Base-by-base conservation (phyloP, 2,797 vertebrate genomes). In the Hypotaenidia okinawae region DNA sequence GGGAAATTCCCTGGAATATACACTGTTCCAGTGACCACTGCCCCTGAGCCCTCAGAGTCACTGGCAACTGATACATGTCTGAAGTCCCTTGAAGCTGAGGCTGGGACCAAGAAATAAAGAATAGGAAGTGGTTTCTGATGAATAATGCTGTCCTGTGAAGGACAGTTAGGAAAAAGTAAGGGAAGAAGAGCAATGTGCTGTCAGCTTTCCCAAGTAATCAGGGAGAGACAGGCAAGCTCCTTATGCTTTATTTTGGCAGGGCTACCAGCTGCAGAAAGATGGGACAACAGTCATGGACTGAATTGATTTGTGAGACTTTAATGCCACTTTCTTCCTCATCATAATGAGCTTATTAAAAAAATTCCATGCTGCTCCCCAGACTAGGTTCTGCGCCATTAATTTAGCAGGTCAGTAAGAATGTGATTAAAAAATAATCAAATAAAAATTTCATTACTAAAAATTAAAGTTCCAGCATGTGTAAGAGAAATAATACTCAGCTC, bases 351-450 rank as follows among this genome's bases (percentile, higher is more conserved):
- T 63, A 70, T 59, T 72, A 66, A 87, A 76, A 87, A 64, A 23
- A 5, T 41, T 49, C 27, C 35, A 0, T 69, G 35, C 22, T 67
- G 9, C 13, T 91, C 9, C 35, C 19, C 11, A 58, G 83, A 35
- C 33, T 81, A 77, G 39, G 61, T 85, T 87, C 68, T 63, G 17
- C 58, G 73, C 37, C 67, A 69, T 47, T 75, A 62, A 35, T 62
- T 58, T 55, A 91, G 27, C 41, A 88, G 37, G 18, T 68, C 39
- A 61, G 45, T 68, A 54, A 86, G 41, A 76, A 27, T 58, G 24
- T 58, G 62, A 81, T 90, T 64, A 82, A 73, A 95, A 90, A 76
- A 47, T 27, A 80, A 83, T 83, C 11, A 63, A 77, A 80, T 83
- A 74, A 83, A 91, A 91, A 69, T 13, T 51, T 61, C 28, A 62